Evolutionary conservation across 92 coral and sea anemone genomes (phyloP), one percentile per base, ranked within the genome.

Genomic region (Metridium senile): DNA sequence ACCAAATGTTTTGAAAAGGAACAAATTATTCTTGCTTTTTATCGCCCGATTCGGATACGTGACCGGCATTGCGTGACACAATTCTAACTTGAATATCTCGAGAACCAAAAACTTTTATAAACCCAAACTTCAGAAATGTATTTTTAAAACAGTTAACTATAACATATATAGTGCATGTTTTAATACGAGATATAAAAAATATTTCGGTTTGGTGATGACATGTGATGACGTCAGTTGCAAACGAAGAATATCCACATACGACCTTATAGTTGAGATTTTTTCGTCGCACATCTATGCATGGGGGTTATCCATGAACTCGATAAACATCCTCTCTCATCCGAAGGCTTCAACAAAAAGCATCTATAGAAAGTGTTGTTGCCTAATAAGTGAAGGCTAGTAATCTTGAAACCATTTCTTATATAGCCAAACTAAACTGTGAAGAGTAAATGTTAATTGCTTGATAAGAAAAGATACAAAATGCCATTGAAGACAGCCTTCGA

Each of bases 251-350:
- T 20, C 6, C 72, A 35, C 53, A 67, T 20, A 67, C 72, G 29
- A 67, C 53, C 53, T 67, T 67, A 67, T 67, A 67, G 30, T 67
- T 34, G 53, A 1, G 0, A 46, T 26, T 67, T 67, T 67, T 67
- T 46, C 28, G 0, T 26, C 0, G 26, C 54, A 19, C 26, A 1
- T 34, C n/a, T n/a, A n/a, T n/a, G n/a, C n/a, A n/a, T n/a, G n/a
- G n/a, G n/a, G n/a, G n/a, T n/a, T n/a, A n/a, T n/a, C 1, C 23
- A 67, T 4, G 32, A 67, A 0, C 32, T 16, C 2, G 23, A 26
- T 67, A 20, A 20, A 33, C 9, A 67, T 0, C 49, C 25, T 8
- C 25, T 23, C 11, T 32, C 72, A 34, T 67, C 52, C 16, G 0
- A 34, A 9, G 33, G 33, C 34, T 1, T 0, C 11, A n/a, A 2